Percentiles rank a stretch among this genome's conserved stretches.
Conservation (phyloP, 2,888 invertebrate genomes). For the Troides oblongomaculatus region DNA sequence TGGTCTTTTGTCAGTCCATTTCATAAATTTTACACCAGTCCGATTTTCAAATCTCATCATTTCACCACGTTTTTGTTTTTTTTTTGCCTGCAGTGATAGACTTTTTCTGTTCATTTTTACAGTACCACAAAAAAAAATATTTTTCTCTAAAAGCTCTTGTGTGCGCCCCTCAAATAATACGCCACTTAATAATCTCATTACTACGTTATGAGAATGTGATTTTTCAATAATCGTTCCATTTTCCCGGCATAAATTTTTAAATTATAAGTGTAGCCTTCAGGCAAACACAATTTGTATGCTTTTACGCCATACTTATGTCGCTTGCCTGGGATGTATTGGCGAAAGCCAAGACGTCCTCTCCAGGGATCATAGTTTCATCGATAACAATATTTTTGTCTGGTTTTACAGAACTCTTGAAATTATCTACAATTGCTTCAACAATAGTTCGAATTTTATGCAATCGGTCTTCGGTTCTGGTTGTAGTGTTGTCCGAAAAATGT, state of each 20-base stretch:
- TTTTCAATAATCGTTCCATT: slow-evolving; percentile 22
- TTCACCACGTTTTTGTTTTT: slow-evolving; percentile 37
- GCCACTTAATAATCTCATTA: slow-evolving; percentile 25
- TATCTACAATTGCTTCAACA: slow-evolving; percentile 26
- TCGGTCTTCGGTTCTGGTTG: slow-evolving; percentile 26
- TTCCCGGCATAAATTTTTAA: slow-evolving; percentile 1
- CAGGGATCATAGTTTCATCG: slow-evolving; percentile 48
- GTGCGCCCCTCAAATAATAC: slow-evolving; percentile 34
- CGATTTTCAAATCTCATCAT: slow-evolving; percentile 37
- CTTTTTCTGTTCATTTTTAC: slow-evolving; percentile 35
- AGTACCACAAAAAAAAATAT: slow-evolving; percentile 38
- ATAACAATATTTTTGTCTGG: slow-evolving; percentile 41
- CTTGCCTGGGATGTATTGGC: slow-evolving; percentile 37
- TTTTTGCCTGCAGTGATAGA: slow-evolving; percentile 34
- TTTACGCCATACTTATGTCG: slow-evolving; percentile 35
- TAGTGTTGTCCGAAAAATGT: slow-evolving; percentile 38
- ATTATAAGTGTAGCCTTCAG: slow-evolving; percentile 33
- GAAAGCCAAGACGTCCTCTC: slow-evolving; percentile 42
- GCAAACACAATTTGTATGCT: slow-evolving; percentile 43
- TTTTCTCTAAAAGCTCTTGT: slow-evolving; percentile 33
- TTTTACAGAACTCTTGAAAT: background rate
- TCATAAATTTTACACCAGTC: slow-evolving; percentile 35
- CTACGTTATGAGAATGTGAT: slow-evolving; percentile 22
- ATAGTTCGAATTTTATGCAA: slow-evolving; percentile 34
- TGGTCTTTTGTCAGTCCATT: slow-evolving; percentile 36